Conservation (phyloP, 2,797 vertebrate genomes). For the Poliocrania exsul region DNA sequence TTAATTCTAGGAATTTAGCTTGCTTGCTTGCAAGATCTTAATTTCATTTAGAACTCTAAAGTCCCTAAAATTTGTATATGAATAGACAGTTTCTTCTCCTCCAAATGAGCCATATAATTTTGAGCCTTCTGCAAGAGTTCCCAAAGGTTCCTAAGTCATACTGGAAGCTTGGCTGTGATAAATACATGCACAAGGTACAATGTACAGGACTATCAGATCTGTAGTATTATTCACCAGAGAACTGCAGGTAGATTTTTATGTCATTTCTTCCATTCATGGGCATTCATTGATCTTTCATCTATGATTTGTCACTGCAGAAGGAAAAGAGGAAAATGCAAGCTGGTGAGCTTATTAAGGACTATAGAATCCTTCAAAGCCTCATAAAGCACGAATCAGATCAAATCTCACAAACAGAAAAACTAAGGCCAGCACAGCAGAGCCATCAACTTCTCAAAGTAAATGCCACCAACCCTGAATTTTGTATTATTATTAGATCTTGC, state of each 20-base stretch:
- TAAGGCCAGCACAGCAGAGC: not conserved
- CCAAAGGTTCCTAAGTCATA: not conserved
- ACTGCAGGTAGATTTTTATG: not conserved
- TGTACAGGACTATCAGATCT: not conserved
- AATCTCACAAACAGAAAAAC: not conserved
- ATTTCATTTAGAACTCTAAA: not conserved
- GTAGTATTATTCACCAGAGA: not conserved
- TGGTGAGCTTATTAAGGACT: not conserved
- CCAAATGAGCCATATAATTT: not conserved
- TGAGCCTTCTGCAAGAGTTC: not conserved
- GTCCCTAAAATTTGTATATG: not conserved
- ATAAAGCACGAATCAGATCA: not conserved
- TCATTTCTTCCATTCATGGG: not conserved
- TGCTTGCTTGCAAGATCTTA: not conserved
- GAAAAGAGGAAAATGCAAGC: not conserved
- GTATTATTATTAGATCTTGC: not conserved
- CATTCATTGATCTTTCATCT: not conserved
- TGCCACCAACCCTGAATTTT: not conserved
- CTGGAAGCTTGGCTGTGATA: not conserved
- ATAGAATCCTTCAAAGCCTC: not conserved
- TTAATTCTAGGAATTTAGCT: not conserved
- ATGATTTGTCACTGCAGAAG: not conserved
- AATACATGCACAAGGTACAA: not conserved
- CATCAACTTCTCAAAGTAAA: not conserved
- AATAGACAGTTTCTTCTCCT: not conserved